Conservation (phyloP, 2,113 vertebrate genomes). For the Hylia prasina region DNA sequence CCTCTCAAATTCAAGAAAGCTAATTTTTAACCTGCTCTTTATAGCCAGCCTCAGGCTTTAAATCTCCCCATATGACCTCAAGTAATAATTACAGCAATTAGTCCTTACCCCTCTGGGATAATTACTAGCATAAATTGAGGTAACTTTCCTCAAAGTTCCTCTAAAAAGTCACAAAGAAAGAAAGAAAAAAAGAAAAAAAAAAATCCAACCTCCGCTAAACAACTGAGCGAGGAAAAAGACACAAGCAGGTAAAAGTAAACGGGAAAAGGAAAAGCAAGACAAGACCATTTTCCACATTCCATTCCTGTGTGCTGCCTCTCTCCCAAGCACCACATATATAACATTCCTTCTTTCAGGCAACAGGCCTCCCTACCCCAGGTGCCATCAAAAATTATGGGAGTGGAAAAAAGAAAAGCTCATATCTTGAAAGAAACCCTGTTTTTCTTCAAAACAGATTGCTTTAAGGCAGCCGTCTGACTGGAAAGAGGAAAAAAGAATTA, state of each 20-base stretch:
- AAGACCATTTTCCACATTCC: constrained; percentile 51
- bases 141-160: neutral
- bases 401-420: neutral
- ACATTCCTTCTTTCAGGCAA: constrained; percentile 45
- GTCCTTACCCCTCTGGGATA: neutral
- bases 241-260: neutral
- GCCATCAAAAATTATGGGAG: constrained; percentile 38
- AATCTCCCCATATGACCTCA: neutral
- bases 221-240: neutral
- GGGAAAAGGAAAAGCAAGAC: constrained; percentile 35
- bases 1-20: neutral
- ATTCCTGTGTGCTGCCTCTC: neutral
- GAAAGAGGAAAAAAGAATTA: neutral
- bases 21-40: neutral
- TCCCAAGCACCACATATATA: constrained; percentile 8
- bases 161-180: neutral
- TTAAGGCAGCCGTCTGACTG: constrained; percentile 18
- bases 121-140: neutral
- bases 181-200: neutral
- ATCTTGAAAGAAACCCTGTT: constrained; percentile 16
- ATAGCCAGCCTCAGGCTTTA: neutral
- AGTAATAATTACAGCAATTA: constrained; percentile 32
- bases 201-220: neutral
- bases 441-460: constrained; percentile 32
- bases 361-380: constrained; percentile 30